Percentiles rank a stretch among this genome's conserved stretches.
Evolutionary conservation across 2,888 invertebrate genomes (phyloP).

Genomic region (Tiliacea aurago): DNA sequence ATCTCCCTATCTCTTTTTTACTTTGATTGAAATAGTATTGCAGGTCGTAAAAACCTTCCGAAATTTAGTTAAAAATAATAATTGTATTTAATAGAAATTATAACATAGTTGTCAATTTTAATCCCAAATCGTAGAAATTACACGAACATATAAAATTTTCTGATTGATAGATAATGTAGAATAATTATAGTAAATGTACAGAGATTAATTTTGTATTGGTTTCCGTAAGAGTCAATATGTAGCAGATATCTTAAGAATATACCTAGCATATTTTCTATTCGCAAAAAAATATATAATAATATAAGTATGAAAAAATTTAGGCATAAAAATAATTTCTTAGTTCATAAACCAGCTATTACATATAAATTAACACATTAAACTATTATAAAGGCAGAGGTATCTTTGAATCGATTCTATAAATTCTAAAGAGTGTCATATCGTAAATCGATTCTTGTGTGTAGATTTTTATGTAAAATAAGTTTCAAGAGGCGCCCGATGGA

Average conservation of each 20-base stretch:
- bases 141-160: constrained; percentile 41
- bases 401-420: constrained; percentile 35
- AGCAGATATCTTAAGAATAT: constrained; percentile 28
- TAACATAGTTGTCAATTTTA: constrained; percentile 60
- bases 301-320: constrained; percentile 28
- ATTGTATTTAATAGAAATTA: constrained; percentile 33
- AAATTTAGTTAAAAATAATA: constrained; percentile 19
- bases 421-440: constrained; percentile 49
- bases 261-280: constrained; percentile 25
- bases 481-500: too few relatives aligned
- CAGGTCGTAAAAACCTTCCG: constrained; percentile 21
- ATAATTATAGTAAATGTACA: constrained; percentile 30
- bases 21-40: not conserved
- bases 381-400: constrained; percentile 17
- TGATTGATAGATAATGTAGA: constrained; percentile 45
- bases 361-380: constrained; percentile 18
- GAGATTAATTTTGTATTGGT: constrained; percentile 39
- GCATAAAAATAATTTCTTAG: constrained; percentile 37
- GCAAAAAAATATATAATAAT: constrained; percentile 15
- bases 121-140: constrained; percentile 50
- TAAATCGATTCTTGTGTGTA: constrained; percentile 44
- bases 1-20: not conserved
- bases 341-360: constrained; percentile 22
- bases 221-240: constrained; percentile 33
- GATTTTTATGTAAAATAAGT: constrained; percentile 16